A percentile compares a stretch with the other conserved stretches of the same genome.
Evolutionary conservation across 2,797 vertebrate genomes (phyloP).

Genomic region (Tokudaia muenninki): DNA sequence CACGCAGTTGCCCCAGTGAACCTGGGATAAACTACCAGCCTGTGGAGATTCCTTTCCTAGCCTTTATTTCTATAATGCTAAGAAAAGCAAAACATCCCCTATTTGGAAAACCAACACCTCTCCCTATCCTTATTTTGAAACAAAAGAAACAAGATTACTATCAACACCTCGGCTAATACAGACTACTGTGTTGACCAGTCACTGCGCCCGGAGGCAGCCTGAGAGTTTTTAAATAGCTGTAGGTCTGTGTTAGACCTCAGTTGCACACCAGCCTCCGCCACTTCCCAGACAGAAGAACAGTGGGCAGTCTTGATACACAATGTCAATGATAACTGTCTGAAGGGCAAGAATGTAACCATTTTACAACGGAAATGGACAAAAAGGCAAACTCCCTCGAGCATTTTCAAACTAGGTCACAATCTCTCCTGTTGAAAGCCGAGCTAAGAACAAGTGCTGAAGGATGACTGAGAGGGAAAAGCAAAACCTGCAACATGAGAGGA

Average conservation of each 20-base stretch:
- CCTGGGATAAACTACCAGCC: not conserved
- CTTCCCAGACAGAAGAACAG: conserved; percentile 41
- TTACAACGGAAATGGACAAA: conserved; percentile 55
- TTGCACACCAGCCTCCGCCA: not conserved
- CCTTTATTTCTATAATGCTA: not conserved
- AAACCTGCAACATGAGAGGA: conserved; percentile 31
- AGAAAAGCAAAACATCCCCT: conserved; percentile 37
- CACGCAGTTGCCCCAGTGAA: not conserved
- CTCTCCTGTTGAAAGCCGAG: conserved; percentile 66
- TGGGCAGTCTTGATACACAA: not conserved
- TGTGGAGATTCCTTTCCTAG: conserved; percentile 31
- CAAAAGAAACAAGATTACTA: not conserved
- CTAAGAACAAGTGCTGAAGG: conserved; percentile 56
- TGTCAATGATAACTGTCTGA: conserved; percentile 7
- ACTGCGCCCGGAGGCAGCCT: not conserved
- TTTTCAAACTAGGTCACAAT: conserved; percentile 72
- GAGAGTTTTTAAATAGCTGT: not conserved
- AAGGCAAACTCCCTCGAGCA: conserved; percentile 63
- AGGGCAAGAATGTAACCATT: conserved; percentile 37
- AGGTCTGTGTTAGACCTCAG: not conserved
- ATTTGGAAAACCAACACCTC: not conserved
- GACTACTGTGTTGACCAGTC: not conserved
- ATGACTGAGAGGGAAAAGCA: conserved; percentile 52
- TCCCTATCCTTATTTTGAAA: not conserved
- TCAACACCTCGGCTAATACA: conserved; percentile 6